Percentiles rank a stretch among this genome's conserved stretches.
phyloP scores from a whole-genome alignment of 2,797 vertebrate species.

The Antennarius maculatus region DNA sequence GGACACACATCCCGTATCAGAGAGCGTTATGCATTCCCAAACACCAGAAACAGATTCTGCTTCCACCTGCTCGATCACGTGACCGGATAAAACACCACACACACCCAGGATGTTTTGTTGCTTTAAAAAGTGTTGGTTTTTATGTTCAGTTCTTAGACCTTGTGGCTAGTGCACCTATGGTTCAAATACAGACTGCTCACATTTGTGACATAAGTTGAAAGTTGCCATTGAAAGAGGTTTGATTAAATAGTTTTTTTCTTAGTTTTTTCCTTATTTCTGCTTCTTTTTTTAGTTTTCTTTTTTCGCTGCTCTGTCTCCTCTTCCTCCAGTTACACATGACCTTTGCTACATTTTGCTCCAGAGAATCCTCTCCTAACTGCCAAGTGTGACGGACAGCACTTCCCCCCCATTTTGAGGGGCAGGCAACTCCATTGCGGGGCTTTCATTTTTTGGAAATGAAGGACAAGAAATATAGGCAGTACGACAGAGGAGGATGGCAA shows the following conservation, averaged over 20 bases:
- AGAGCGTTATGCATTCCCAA: constrained; percentile 36
- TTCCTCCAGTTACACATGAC: constrained; percentile 29
- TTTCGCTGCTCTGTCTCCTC: constrained; percentile 18
- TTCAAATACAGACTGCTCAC: constrained; percentile 11
- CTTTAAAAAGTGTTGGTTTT: constrained; percentile 21
- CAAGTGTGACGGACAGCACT: constrained; percentile 49
- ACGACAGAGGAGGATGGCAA: constrained; percentile 47
- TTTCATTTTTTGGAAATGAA: constrained; percentile 68
- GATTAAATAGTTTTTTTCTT: constrained; percentile 41
- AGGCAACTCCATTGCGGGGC: constrained; percentile 58
- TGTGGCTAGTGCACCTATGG: neutral
- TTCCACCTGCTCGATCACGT: constrained; percentile 46
- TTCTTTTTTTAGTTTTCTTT: constrained; percentile 12
- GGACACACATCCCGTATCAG: constrained; percentile 51
- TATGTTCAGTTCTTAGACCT: constrained; percentile 14
- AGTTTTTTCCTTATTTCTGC: constrained; percentile 3
- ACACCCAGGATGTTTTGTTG: constrained; percentile 31
- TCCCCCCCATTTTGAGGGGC: constrained; percentile 56
- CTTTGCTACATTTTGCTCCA: constrained; percentile 46
- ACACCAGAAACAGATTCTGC: constrained; percentile 36
- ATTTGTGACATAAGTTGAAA: constrained; percentile 1
- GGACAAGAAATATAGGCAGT: constrained; percentile 49
- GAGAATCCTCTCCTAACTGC: constrained; percentile 32
- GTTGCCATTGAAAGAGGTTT: constrained; percentile 28
- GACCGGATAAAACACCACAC: constrained; percentile 14